Conservation (phyloP, 2,888 invertebrate genomes). For the Diogma glabrata region DNA sequence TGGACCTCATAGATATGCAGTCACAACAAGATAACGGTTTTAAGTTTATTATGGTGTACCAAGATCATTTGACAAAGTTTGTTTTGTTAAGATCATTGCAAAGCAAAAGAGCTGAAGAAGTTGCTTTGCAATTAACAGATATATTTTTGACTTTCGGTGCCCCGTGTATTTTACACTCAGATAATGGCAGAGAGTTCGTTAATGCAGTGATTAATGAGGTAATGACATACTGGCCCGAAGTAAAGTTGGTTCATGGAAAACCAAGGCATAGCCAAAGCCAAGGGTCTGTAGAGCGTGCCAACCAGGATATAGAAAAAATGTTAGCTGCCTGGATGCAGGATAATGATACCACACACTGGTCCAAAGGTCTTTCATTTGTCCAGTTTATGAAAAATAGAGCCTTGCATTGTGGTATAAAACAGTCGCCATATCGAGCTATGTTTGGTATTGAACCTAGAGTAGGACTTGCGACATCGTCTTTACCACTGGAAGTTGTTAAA, state of each 20-base stretch:
- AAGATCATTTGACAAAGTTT: conserved; percentile 30
- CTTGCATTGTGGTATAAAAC: too few relatives aligned
- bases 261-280: too few relatives aligned
- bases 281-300: too few relatives aligned
- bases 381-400: background rate
- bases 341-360: background rate
- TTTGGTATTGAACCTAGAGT: too few relatives aligned
- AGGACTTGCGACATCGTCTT: too few relatives aligned
- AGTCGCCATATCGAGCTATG: too few relatives aligned
- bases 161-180: conserved; percentile 28
- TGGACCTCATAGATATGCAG: conserved; percentile 31
- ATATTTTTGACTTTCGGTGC: conserved; percentile 31
- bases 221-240: background rate
- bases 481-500: too few relatives aligned
- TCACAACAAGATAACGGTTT: conserved; percentile 24
- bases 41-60: conserved; percentile 28
- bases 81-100: conserved; percentile 27
- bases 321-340: background rate
- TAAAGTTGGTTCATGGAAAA: background rate
- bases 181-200: conserved; percentile 27
- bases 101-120: conserved; percentile 28
- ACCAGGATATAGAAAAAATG: background rate
- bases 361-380: background rate
- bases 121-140: conserved; percentile 27
- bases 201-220: conserved; percentile 22